A percentile compares a stretch with the other conserved stretches of the same genome.
These are phyloP conservation scores for Atlantisia rogersi DNA, from an alignment of 2,113 vertebrate genomes.

Conservation along the genomic window DNA sequence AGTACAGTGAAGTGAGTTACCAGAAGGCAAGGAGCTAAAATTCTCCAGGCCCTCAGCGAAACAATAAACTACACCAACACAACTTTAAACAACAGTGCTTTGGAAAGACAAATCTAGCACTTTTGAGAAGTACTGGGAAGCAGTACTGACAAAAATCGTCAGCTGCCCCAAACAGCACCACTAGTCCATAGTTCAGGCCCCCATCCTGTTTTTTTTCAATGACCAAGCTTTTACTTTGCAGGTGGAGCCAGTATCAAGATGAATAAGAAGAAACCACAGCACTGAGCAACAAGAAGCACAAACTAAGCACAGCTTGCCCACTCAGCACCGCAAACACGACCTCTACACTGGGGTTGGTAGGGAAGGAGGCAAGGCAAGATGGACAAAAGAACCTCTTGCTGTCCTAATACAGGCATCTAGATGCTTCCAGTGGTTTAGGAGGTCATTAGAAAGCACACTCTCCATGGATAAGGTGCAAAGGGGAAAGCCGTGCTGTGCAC, in stretches of 20 bases:
- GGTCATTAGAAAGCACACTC: neutral
- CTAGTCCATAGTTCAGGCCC: neutral
- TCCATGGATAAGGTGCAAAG: neutral
- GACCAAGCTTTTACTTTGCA: neutral
- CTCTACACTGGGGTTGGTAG: rapidly evolving
- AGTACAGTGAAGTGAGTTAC: neutral
- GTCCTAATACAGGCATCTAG: neutral
- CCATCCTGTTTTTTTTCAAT: too few species aligned
- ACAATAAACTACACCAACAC: neutral
- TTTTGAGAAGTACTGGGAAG: neutral
- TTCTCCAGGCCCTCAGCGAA: neutral
- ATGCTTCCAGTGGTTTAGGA: neutral
- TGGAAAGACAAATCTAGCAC: neutral
- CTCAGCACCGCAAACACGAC: neutral
- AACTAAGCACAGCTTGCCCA: neutral
- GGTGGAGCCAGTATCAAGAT: neutral
- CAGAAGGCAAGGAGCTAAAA: neutral
- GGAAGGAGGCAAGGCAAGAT: neutral
- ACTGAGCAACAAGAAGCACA: neutral
- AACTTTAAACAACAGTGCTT: neutral
- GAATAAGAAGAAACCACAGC: neutral
- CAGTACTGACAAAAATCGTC: neutral
- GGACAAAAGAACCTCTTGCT: neutral
- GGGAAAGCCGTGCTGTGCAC: neutral
- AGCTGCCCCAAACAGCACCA: neutral